Percentiles rank a stretch among this genome's conserved stretches.
Conservation (phyloP, 2,888 invertebrate species). For the Lasius fuliginosus region DNA sequence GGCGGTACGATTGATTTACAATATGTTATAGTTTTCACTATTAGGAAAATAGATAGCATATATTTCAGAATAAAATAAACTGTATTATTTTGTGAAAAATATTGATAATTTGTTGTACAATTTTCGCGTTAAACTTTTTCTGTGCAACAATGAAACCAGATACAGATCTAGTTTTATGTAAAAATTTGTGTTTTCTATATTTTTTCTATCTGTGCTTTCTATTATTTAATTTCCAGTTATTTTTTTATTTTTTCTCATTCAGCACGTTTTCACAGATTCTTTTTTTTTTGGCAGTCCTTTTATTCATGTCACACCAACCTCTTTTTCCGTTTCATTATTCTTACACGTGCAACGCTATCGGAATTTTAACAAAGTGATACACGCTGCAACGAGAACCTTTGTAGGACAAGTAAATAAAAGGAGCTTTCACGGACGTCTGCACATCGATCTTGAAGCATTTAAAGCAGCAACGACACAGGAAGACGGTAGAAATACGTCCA, state of each 20-base stretch:
- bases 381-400: slow-evolving; percentile 39
- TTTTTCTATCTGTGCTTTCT: slow-evolving; percentile 35
- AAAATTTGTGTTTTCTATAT: slow-evolving; percentile 52
- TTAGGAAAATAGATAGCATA: neutral
- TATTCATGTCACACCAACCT: slow-evolving; percentile 7
- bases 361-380: slow-evolving; percentile 69
- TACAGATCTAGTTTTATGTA: neutral
- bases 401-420: slow-evolving; percentile 39
- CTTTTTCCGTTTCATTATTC: slow-evolving; percentile 62
- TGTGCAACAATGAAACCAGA: neutral
- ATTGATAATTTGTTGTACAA: neutral
- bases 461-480: slow-evolving; percentile 21
- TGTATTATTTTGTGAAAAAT: neutral
- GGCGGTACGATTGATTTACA: neutral
- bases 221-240: slow-evolving; percentile 62
- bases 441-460: slow-evolving; percentile 33
- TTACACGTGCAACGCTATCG: slow-evolving; percentile 44
- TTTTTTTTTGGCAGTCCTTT: slow-evolving; percentile 3
- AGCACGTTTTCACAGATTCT: neutral
- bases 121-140: neutral
- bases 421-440: slow-evolving; percentile 1
- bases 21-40: neutral
- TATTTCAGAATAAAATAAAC: neutral
- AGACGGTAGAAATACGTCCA: neutral
- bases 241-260: slow-evolving; percentile 18